phyloP scores from a whole-genome alignment of 2,797 vertebrate species.

The Xenentodon cancila region DNA sequence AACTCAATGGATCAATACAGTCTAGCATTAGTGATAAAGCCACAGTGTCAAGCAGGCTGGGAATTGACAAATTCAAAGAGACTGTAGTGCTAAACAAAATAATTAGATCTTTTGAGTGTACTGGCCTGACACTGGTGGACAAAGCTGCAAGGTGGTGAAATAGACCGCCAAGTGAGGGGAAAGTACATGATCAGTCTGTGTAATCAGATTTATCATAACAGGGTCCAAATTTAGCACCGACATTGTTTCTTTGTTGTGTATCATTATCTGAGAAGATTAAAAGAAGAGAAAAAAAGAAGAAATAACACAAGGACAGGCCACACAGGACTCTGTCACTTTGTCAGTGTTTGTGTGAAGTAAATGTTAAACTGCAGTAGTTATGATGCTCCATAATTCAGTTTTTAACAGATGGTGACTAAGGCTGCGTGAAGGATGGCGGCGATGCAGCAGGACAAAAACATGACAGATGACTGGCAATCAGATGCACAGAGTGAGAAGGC shows the following conservation, averaged over 20 bases:
- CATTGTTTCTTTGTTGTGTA: not conserved
- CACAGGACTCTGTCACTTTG: slow-evolving; percentile 34
- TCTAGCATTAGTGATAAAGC: no score
- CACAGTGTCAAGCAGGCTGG: no score
- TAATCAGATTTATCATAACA: not conserved
- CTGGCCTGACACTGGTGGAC: not conserved
- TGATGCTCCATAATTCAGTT: slow-evolving; percentile 55
- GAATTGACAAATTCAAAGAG: no score
- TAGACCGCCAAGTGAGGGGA: not conserved
- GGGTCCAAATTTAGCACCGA: not conserved
- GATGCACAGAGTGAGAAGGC: slow-evolving; percentile 26
- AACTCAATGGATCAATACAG: no score
- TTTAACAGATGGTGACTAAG: slow-evolving; percentile 62
- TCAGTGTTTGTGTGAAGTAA: slow-evolving; percentile 36
- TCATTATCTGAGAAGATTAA: not conserved
- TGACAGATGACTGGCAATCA: slow-evolving; percentile 46
- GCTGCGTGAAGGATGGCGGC: slow-evolving; percentile 52
- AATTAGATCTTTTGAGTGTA: not conserved
- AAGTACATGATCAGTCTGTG: not conserved
- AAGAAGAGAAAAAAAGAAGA: slow-evolving; percentile 6
- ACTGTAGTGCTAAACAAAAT: no score
- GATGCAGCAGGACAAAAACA: slow-evolving; percentile 40
- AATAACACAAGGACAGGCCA: slow-evolving; percentile 22
- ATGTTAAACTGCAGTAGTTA: slow-evolving; percentile 51
- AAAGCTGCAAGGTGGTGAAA: not conserved